phyloP scores from a whole-genome alignment of 2,888 invertebrate genomes.

The Chymomyza amoena region DNA sequence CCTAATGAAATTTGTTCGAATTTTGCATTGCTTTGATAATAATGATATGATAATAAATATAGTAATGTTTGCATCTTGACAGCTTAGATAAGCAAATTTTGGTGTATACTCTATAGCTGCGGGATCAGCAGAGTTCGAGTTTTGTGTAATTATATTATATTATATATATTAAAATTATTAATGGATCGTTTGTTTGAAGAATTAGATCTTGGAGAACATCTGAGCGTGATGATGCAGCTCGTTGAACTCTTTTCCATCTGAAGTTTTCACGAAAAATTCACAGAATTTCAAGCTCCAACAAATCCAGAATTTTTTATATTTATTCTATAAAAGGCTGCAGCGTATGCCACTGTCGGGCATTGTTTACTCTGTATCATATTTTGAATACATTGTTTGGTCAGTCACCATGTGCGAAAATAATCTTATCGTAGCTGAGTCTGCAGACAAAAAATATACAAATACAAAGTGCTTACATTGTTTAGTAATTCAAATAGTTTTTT shows the following conservation, averaged over 20 bases:
- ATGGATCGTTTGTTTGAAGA: no score
- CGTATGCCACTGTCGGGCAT: background rate
- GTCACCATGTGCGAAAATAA: background rate
- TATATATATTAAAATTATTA: background rate
- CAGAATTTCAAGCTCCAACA: no score
- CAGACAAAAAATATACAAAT: background rate
- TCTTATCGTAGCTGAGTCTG: background rate
- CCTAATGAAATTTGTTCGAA: background rate
- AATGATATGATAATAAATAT: background rate
- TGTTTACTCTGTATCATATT: background rate
- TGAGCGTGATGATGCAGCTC: no score
- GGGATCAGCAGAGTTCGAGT: background rate
- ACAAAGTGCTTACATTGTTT: conserved; percentile 27
- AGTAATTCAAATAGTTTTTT: conserved; percentile 8
- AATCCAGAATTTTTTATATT: no score
- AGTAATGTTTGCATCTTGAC: background rate
- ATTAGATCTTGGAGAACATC: no score
- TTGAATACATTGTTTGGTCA: background rate
- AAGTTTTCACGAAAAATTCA: no score
- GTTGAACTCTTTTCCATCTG: no score
- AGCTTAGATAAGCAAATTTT: background rate
- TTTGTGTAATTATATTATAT: background rate
- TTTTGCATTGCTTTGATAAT: background rate
- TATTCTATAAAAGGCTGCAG: no score
- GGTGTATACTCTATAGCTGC: no score